phyloP scores from a whole-genome alignment of 2,113 vertebrate genomes.

The Mohoua ochrocephala region DNA sequence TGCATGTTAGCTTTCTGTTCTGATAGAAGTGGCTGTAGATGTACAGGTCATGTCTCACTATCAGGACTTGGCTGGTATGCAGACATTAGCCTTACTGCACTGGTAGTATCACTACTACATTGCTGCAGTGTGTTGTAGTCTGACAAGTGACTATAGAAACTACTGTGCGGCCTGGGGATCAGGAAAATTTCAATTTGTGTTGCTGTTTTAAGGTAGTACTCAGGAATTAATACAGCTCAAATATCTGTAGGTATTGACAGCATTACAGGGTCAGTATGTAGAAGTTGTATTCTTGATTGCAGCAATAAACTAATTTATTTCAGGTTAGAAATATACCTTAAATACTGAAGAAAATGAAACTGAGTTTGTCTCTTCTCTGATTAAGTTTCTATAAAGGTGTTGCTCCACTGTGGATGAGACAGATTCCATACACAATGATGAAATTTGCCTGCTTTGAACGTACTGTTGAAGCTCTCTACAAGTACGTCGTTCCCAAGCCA shows the following conservation, averaged over 20 bases:
- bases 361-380: background rate
- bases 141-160: background rate
- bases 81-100: conserved; percentile 61
- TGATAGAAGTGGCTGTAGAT: conserved; percentile 68
- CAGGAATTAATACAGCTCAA: background rate
- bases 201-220: background rate
- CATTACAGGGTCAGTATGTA: background rate
- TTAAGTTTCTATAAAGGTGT: conserved; percentile 97
- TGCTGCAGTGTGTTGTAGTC: background rate
- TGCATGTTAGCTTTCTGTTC: conserved; percentile 80
- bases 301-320: background rate
- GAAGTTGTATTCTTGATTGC: background rate
- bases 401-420: conserved; percentile 96
- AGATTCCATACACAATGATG: conserved; percentile 99
- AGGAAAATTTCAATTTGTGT: background rate
- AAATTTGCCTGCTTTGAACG: conserved; percentile 99
- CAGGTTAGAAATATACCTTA: background rate
- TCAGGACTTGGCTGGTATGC: conserved; percentile 76
- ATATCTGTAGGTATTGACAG: background rate
- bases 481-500: conserved; percentile 92
- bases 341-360: background rate
- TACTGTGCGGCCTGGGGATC: background rate
- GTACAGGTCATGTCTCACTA: conserved; percentile 51
- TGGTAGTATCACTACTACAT: background rate
- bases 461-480: conserved; percentile 94